Evolutionary conservation across 2,113 vertebrate species (phyloP).

Genomic region (Grus americana): DNA sequence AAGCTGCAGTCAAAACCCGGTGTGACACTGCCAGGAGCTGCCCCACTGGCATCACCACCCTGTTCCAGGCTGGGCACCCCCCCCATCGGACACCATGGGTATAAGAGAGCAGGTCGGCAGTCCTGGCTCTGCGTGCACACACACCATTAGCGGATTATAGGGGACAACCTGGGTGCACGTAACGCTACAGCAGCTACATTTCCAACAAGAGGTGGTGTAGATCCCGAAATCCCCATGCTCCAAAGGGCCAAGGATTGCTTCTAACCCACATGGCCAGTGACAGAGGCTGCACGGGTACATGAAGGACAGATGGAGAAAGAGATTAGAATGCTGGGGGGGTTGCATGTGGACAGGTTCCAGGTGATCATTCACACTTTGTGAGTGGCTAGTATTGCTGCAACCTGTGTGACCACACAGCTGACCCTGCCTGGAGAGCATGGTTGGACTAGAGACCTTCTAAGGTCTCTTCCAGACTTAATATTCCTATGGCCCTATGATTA

Average conservation of each 20-base stretch:
- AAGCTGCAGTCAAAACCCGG: neutral
- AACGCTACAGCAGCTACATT: neutral
- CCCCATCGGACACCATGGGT: neutral
- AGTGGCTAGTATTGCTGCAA: neutral
- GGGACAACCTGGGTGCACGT: neutral
- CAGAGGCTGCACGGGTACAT: neutral
- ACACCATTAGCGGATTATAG: fast-evolving
- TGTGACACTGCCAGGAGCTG: neutral
- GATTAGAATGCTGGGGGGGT: neutral
- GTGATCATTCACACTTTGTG: neutral
- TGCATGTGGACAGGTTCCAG: neutral
- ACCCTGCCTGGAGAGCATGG: neutral
- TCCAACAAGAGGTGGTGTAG: neutral
- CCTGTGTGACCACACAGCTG: neutral
- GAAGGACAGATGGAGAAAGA: no score
- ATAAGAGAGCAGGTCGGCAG: neutral
- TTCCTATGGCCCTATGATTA: no score
- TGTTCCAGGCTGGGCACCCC: neutral
- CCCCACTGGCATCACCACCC: neutral
- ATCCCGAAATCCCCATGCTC: neutral
- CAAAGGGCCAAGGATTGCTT: neutral
- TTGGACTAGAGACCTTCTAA: neutral
- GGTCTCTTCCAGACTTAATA: neutral
- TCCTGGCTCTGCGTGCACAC: neutral
- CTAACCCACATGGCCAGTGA: neutral